phyloP scores from a whole-genome alignment of 2,113 vertebrate genomes.

The Phylloscopus whistleri region DNA sequence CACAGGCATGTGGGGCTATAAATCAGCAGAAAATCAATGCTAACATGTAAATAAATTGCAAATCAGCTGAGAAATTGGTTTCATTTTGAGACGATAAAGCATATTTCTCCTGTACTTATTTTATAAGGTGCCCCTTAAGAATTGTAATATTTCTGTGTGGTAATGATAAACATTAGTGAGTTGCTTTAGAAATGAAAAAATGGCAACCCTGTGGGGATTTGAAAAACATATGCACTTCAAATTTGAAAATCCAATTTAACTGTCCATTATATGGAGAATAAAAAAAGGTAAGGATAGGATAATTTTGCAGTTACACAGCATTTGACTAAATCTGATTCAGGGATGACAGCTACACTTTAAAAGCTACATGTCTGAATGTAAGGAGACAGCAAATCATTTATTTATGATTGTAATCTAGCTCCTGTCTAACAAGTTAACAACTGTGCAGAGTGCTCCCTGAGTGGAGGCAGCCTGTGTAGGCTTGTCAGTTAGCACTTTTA shows the following conservation, averaged over 20 bases:
- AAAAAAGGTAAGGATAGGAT: conserved; percentile 80
- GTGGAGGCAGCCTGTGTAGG: conserved; percentile 60
- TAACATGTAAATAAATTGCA: conserved; percentile 82
- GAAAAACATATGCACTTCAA: conserved; percentile 80
- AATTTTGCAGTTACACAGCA: conserved; percentile 82
- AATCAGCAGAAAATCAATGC: conserved; percentile 79
- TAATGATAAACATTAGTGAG: conserved; percentile 80
- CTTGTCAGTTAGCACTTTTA: conserved; percentile 69
- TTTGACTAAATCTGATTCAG: conserved; percentile 82
- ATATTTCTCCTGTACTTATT: conserved; percentile 69
- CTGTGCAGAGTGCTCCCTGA: conserved; percentile 62
- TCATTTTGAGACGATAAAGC: conserved; percentile 73
- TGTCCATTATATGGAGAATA: conserved; percentile 83
- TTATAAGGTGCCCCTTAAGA: conserved; percentile 78
- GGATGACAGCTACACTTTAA: conserved; percentile 83
- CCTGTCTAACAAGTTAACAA: conserved; percentile 80
- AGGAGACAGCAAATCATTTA: conserved; percentile 85
- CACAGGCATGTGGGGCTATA: conserved; percentile 67
- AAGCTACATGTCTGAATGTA: conserved; percentile 79
- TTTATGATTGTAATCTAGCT: conserved; percentile 84
- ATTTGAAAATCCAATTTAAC: conserved; percentile 85
- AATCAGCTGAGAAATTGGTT: conserved; percentile 80
- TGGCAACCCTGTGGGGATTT: conserved; percentile 78
- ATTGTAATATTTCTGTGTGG: conserved; percentile 76
- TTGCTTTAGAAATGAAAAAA: conserved; percentile 83